Percentiles rank a stretch among this genome's conserved stretches.
Evolutionary conservation across 2,113 vertebrate species (phyloP).

Genomic region (Bujurquina vittata): DNA sequence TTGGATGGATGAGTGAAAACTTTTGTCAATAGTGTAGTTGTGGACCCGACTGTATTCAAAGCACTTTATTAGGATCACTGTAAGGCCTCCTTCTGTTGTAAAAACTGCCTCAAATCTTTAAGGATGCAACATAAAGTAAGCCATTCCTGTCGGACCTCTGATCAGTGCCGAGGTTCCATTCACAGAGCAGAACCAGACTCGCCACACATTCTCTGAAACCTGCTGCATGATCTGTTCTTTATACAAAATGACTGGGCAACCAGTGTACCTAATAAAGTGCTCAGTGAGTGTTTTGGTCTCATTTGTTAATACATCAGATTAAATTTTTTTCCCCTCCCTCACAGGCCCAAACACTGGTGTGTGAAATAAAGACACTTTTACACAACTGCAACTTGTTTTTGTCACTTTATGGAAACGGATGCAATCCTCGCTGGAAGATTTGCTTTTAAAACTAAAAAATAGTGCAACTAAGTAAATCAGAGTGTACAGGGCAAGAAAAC

Average conservation of each 20-base stretch:
- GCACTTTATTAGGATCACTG: too few relatives aligned
- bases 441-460: slow-evolving; percentile 7
- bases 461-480: neutral
- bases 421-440: neutral
- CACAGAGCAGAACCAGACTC: neutral
- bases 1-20: too few relatives aligned
- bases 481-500: neutral
- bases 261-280: neutral
- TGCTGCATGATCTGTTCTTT: neutral
- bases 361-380: slow-evolving; percentile 47
- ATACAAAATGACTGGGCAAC: neutral
- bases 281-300: neutral
- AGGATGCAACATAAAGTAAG: too few relatives aligned
- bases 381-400: neutral
- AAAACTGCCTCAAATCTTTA: too few relatives aligned
- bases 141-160: too few relatives aligned
- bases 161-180: neutral
- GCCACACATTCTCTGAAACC: neutral
- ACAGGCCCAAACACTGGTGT: neutral
- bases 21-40: too few relatives aligned
- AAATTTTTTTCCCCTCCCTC: neutral
- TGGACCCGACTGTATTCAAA: too few relatives aligned
- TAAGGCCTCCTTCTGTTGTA: too few relatives aligned
- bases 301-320: neutral
- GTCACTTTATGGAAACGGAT: slow-evolving; percentile 10